Percentiles rank a stretch among this genome's conserved stretches.
phyloP scores from a whole-genome alignment of 2,797 vertebrate species.

The Squalus acanthias region DNA sequence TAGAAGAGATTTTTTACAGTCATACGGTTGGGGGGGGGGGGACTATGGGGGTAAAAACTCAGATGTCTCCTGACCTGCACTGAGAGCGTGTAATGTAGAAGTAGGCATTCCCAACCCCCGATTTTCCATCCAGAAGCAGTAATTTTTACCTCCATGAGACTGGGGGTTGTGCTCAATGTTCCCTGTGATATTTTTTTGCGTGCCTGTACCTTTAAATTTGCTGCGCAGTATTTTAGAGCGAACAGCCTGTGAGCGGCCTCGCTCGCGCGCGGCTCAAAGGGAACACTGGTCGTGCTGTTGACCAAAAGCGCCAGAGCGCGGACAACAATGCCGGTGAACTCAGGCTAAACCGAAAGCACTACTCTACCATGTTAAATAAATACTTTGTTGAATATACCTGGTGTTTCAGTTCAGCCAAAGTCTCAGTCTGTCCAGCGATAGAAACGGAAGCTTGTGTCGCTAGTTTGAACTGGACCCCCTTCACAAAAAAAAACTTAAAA shows the following conservation, averaged over 20 bases:
- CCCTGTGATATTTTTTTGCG: too few relatives aligned
- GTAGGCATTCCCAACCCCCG: background rate
- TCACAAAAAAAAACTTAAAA: too few relatives aligned
- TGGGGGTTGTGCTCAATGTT: too few relatives aligned
- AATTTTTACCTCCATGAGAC: background rate
- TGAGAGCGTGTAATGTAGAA: background rate
- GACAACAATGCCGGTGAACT: background rate
- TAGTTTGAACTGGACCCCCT: slow-evolving; percentile 8
- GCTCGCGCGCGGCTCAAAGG: too few relatives aligned
- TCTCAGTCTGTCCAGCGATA: background rate
- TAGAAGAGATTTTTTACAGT: too few relatives aligned
- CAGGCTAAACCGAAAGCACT: background rate
- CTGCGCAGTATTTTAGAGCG: too few relatives aligned
- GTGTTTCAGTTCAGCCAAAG: slow-evolving; percentile 12
- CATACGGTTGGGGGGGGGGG: too few relatives aligned
- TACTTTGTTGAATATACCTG: background rate
- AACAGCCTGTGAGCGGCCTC: too few relatives aligned
- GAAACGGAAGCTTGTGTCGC: background rate
- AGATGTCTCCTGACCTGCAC: background rate
- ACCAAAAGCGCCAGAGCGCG: background rate
- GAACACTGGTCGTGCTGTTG: too few relatives aligned
- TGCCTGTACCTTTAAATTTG: too few relatives aligned
- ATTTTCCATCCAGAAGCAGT: background rate
- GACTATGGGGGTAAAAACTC: too few relatives aligned
- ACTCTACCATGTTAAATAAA: background rate